Evolutionary conservation across 2,888 invertebrate species (phyloP).

Genomic region (Lochmaea capreae): DNA sequence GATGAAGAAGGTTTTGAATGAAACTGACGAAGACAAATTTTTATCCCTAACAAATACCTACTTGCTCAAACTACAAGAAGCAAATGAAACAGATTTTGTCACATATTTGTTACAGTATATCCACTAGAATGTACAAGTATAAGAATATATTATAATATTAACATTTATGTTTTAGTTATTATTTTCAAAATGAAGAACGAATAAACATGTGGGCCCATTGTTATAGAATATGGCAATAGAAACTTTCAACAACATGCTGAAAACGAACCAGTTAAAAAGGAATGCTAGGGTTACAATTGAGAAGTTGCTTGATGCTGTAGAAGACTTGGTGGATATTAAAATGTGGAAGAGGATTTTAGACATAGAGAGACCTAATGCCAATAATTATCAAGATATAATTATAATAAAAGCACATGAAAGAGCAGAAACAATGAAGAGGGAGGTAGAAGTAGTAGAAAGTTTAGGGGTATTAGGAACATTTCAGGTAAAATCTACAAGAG

Average conservation of each 20-base stretch:
- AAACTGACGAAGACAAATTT: constrained; percentile 26
- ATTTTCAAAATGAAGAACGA: constrained; percentile 42
- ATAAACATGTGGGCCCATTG: constrained; percentile 48
- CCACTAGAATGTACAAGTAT: constrained; percentile 4
- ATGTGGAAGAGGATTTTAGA: constrained; percentile 45
- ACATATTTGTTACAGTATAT: constrained; percentile 43
- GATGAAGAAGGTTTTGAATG: constrained; percentile 44
- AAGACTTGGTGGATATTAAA: constrained; percentile 41
- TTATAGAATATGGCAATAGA: constrained; percentile 48
- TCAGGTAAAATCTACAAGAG: neutral
- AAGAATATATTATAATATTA: constrained; percentile 9
- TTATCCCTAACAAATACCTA: no score
- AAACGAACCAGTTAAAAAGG: constrained; percentile 42
- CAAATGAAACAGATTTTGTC: constrained; percentile 43
- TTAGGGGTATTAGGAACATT: constrained; percentile 9
- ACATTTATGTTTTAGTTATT: constrained; percentile 43
- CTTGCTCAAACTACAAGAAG: constrained; percentile 40
- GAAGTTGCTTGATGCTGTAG: constrained; percentile 36
- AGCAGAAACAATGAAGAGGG: constrained; percentile 37
- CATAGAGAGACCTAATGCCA: constrained; percentile 41
- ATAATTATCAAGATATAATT: constrained; percentile 43
- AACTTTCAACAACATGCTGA: constrained; percentile 46
- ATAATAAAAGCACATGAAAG: constrained; percentile 40
- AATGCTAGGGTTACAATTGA: constrained; percentile 29
- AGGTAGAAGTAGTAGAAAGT: constrained; percentile 27